These are phyloP conservation scores for Bacillus rossius DNA, from an alignment of 1,140 invertebrate genomes.

Conservation along the genomic window DNA sequence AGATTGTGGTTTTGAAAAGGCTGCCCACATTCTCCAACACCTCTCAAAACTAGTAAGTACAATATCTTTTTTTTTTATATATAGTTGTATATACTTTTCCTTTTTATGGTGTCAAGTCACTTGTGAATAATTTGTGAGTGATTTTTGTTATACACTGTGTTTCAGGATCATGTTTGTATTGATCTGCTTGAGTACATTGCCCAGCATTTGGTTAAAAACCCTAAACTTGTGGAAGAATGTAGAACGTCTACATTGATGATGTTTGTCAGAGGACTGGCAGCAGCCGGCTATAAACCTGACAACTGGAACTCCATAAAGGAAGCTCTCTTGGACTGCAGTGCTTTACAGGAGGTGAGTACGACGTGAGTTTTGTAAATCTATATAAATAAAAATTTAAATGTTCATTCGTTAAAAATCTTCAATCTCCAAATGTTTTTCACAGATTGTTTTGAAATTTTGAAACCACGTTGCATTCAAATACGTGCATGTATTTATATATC, in stretches of 20 bases:
- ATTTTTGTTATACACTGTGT: conserved; percentile 29
- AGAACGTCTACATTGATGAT: conserved; percentile 39
- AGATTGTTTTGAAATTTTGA: too few species aligned
- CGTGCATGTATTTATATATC: too few species aligned
- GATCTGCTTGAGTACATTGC: conserved; percentile 50
- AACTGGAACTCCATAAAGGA: conserved; percentile 45
- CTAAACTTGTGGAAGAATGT: conserved; percentile 23
- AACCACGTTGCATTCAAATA: too few species aligned
- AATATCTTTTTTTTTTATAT: conserved; percentile 12
- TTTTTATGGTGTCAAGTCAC: conserved; percentile 2
- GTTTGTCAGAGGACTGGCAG: conserved; percentile 45
- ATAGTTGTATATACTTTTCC: conserved; percentile 11
- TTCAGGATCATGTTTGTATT: conserved; percentile 47
- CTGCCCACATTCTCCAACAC: conserved; percentile 42
- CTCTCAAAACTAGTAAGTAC: conserved; percentile 49
- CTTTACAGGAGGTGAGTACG: too few species aligned
- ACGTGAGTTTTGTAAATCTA: too few species aligned
- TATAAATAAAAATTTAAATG: too few species aligned
- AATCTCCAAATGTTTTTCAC: too few species aligned
- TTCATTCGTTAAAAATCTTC: too few species aligned
- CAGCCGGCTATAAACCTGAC: conserved; percentile 51
- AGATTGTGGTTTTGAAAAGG: conserved; percentile 45
- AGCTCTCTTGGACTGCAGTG: conserved; percentile 12
- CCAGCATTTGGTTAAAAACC: conserved; percentile 38
- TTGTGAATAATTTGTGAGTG: conserved; percentile 16